Evolutionary conservation across 2,113 vertebrate species (phyloP).

Genomic region (Tympanuchus pallidicinctus): DNA sequence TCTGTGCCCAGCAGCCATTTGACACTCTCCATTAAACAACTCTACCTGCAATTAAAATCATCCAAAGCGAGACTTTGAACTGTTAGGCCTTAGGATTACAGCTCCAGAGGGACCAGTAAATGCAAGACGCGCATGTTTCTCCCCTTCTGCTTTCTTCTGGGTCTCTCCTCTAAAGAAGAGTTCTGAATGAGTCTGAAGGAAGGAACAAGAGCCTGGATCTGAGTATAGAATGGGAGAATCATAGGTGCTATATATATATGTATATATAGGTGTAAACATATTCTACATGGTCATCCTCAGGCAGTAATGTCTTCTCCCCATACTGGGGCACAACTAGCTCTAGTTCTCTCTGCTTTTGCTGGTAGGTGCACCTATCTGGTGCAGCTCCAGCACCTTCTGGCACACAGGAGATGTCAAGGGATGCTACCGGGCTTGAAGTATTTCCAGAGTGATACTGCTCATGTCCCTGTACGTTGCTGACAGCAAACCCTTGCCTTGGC

Average conservation of each 20-base stretch:
- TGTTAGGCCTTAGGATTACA: not conserved
- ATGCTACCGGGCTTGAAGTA: not conserved
- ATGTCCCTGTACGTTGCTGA: not conserved
- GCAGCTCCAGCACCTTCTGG: not conserved
- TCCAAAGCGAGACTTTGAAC: not conserved
- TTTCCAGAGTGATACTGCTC: not conserved
- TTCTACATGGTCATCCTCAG: not conserved
- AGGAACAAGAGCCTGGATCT: not conserved
- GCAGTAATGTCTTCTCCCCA: rapidly evolving
- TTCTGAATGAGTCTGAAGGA: not conserved
- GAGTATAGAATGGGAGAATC: not conserved
- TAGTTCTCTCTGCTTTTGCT: not conserved
- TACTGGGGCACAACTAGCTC: not conserved
- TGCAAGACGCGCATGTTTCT: not conserved
- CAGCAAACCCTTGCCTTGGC: not conserved
- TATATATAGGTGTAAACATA: not conserved
- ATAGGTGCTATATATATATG: not conserved
- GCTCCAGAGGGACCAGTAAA: not conserved
- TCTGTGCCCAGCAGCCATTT: not conserved
- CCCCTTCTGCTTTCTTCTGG: not conserved
- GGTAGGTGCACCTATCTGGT: not conserved
- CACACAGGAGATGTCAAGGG: not conserved
- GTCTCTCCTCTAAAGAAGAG: not conserved
- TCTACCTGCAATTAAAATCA: not conserved
- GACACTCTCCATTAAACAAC: not conserved